Percentiles rank a stretch among this genome's conserved stretches.
phyloP scores from a whole-genome alignment of 2,113 vertebrate genomes.

The Lampris megalopsis region DNA sequence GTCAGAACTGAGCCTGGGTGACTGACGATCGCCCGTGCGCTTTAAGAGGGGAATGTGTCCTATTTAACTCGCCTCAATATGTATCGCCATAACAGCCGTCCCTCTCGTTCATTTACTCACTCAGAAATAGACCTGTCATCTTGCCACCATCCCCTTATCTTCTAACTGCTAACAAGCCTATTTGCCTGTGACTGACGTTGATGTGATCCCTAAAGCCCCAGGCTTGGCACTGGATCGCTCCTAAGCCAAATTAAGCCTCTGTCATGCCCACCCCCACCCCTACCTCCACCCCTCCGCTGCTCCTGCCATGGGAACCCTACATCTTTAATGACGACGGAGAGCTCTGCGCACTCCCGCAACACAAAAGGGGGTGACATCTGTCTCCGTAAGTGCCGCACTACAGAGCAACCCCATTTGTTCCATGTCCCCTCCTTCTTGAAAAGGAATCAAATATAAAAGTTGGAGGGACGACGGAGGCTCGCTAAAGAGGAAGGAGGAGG shows the following conservation, averaged over 20 bases:
- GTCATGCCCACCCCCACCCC: conserved; percentile 78
- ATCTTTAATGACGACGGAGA: conserved; percentile 84
- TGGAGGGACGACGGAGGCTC: conserved; percentile 54
- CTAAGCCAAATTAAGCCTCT: conserved; percentile 83
- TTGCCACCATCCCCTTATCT: conserved; percentile 72
- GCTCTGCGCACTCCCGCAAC: conserved; percentile 66
- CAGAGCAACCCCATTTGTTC: conserved; percentile 80
- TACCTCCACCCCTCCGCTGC: conserved; percentile 51
- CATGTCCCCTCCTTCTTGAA: conserved; percentile 73
- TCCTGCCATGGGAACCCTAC: conserved; percentile 83
- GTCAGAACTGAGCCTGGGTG: not conserved
- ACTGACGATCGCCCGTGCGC: not conserved
- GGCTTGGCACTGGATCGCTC: conserved; percentile 77
- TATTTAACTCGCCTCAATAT: conserved; percentile 45
- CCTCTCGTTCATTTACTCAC: conserved; percentile 56
- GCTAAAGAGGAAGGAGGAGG: conserved; percentile 61
- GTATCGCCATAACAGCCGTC: conserved; percentile 27
- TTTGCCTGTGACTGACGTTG: conserved; percentile 81
- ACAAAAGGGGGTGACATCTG: conserved; percentile 86
- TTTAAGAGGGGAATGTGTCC: conserved; percentile 49
- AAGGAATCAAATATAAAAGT: conserved; percentile 81
- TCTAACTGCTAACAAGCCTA: conserved; percentile 78
- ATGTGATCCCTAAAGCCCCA: conserved; percentile 78
- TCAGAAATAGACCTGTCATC: conserved; percentile 75
- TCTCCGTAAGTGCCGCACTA: conserved; percentile 79